phyloP scores from a whole-genome alignment of 2,797 vertebrate species.

The Tiaroga cobitis region DNA sequence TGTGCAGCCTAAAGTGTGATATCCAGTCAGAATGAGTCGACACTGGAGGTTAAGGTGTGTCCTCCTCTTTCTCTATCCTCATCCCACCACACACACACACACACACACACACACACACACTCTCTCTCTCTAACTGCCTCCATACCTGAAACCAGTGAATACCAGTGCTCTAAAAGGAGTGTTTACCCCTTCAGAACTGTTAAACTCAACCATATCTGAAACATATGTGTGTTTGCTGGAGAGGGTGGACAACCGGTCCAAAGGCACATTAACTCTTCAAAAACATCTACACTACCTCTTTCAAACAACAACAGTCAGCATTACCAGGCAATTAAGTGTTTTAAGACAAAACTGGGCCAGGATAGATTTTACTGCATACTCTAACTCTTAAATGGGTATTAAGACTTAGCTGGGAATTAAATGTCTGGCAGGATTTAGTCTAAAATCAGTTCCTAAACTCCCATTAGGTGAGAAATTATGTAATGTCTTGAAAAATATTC shows the following conservation, averaged over 20 bases:
- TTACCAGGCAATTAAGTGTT: conserved; percentile 8
- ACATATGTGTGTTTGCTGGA: background rate
- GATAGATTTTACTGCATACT: conserved; percentile 32
- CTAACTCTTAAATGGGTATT: conserved; percentile 45
- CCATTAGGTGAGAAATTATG: conserved; percentile 45
- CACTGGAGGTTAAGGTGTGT: conserved; percentile 26
- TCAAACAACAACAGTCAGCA: background rate
- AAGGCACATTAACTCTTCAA: conserved; percentile 1
- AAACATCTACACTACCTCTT: conserved; percentile 44
- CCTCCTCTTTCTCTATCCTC: background rate
- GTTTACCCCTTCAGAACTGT: background rate
- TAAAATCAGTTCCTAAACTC: conserved; percentile 24
- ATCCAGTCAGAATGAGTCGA: conserved; percentile 10
- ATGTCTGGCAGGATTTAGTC: conserved; percentile 48
- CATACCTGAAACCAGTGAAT: background rate
- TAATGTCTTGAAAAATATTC: conserved; percentile 42
- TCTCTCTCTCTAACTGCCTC: background rate
- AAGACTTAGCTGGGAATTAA: conserved; percentile 34
- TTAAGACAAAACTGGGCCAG: conserved; percentile 33
- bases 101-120: background rate
- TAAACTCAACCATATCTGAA: background rate
- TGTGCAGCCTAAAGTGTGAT: background rate
- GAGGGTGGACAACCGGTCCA: background rate
- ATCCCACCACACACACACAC: background rate
- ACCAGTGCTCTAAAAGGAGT: background rate